Evolutionary conservation across 2,888 invertebrate species (phyloP), one percentile per base, ranked within the genome.

Genomic region (Tenthredo mesomela): DNA sequence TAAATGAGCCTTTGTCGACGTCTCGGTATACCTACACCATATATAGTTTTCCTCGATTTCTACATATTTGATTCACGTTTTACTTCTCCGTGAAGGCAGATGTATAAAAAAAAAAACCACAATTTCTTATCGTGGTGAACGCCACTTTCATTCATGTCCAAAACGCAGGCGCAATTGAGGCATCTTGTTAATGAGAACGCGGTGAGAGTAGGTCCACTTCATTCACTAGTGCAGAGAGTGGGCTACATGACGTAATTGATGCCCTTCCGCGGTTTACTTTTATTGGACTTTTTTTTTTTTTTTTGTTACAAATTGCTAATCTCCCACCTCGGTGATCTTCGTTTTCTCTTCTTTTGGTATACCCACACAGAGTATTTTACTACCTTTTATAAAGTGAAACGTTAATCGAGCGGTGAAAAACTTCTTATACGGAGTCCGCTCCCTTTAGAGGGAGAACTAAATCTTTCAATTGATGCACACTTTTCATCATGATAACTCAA

Each of bases 1-100:
- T 85, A 85, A 85, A 85, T 73, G 83, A 58, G 73, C 83, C 83
- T 85, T 85, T 85, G 85, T 85, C 83, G 58, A 50, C 54, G 77
- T 77, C 77, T 77, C 54, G 50, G 75, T 75, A 29, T 43, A 33
- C 33, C 21, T 50, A 29, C 33, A 33, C 18, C 29, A 58, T 61
- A 58, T 61, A 37, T 61, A 37, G 61, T 80, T 61, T 61, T 61
- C 9, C 61, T 18, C 58, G 18, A 80, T n/a, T 50, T 58, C 61
- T 65, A 21, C 61, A 29, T 54, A 29, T 29, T 21, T 29, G 33
- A 47, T 10, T 73, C 40, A n/a, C 10, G 9, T 43, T 40, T n/a
- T 15, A 43, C 15, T n/a, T 21, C 43, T 43, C 21, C 3, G 18
- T 9, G 10, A 21, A 21, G 21, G 43, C 2, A 21, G 21, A 33